Conservation (phyloP, 2,888 invertebrate species). For the Lepidochitona cinerea region DNA sequence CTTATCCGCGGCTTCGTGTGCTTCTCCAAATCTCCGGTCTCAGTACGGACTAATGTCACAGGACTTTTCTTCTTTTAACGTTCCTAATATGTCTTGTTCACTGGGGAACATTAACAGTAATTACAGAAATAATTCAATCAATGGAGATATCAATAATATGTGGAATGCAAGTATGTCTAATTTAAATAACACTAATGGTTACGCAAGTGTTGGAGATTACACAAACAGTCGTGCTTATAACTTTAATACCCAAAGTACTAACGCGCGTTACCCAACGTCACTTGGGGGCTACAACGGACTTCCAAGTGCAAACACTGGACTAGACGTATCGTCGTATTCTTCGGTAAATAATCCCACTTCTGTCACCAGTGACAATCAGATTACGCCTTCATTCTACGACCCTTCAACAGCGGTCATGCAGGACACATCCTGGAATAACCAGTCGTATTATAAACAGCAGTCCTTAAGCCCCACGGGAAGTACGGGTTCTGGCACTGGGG, state of each 20-base stretch:
- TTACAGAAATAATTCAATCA: background rate
- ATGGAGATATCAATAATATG: background rate
- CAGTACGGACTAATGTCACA: background rate
- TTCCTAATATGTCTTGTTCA: background rate
- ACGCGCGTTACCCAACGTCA: background rate
- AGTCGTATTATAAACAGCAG: conserved; percentile 55
- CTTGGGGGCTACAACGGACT: background rate
- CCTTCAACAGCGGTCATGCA: background rate
- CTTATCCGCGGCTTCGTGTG: background rate
- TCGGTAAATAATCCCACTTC: background rate
- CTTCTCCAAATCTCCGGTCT: background rate
- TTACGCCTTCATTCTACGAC: background rate
- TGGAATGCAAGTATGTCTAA: background rate
- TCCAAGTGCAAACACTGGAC: background rate
- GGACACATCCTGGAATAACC: background rate
- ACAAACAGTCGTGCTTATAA: background rate
- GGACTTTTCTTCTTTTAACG: background rate
- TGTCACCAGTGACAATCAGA: background rate
- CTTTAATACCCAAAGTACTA: background rate
- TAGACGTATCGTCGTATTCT: background rate
- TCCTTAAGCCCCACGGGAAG: conserved; percentile 63
- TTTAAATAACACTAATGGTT: background rate
- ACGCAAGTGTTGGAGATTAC: background rate
- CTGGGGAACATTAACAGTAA: background rate
- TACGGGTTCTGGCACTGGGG: conserved; percentile 64